These are phyloP conservation scores for Chrysomallon squamiferum DNA, from an alignment of 1,140 invertebrate genomes.

Conservation along the genomic window DNA sequence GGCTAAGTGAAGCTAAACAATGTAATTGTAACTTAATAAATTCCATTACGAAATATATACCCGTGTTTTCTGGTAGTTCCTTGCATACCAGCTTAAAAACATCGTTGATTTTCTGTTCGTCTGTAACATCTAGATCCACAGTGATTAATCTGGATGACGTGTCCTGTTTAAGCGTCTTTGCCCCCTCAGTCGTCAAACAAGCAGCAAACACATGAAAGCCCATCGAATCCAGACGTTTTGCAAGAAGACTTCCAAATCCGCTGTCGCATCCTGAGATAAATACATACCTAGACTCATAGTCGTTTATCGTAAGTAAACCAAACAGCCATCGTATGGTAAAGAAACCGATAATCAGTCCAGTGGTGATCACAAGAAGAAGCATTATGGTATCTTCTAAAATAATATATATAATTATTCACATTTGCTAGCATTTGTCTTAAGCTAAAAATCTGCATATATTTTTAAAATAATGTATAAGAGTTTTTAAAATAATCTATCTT, in stretches of 20 bases:
- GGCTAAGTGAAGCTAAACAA: too few species aligned
- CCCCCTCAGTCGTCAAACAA: conserved; percentile 27
- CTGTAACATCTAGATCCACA: conserved; percentile 21
- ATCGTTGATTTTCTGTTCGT: neutral
- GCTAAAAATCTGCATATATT: too few species aligned
- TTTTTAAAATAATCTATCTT: too few species aligned
- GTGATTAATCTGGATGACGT: conserved; percentile 9
- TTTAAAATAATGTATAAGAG: too few species aligned
- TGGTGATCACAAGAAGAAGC: too few species aligned
- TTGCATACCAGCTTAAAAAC: too few species aligned
- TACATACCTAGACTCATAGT: conserved; percentile 33
- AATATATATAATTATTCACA: too few species aligned
- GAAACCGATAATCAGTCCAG: neutral
- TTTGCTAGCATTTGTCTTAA: too few species aligned
- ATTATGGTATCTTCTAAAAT: too few species aligned
- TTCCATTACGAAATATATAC: too few species aligned
- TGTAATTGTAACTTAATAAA: too few species aligned
- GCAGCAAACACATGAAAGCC: conserved; percentile 63
- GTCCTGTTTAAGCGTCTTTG: conserved; percentile 9
- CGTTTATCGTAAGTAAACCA: neutral
- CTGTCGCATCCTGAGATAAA: conserved; percentile 65
- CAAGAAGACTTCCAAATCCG: conserved; percentile 63
- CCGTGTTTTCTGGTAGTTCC: too few species aligned
- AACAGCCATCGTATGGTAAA: neutral
- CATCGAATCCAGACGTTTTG: conserved; percentile 48